A percentile compares a stretch with the other conserved stretches of the same genome.
These are phyloP conservation scores for Paradisaea rubra DNA, from an alignment of 2,113 vertebrate species.

Conservation along the genomic window DNA sequence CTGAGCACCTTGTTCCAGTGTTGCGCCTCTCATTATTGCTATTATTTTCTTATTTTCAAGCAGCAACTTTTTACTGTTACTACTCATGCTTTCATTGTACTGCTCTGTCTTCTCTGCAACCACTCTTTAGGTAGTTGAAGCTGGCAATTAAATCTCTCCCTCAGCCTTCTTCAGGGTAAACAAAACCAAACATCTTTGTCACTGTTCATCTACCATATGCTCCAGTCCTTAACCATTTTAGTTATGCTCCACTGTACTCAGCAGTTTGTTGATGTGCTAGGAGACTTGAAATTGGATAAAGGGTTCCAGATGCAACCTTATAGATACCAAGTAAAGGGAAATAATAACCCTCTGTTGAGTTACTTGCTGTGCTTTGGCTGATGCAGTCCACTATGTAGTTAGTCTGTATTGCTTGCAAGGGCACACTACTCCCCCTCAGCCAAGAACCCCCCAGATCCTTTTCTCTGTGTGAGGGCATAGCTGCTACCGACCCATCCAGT, in stretches of 20 bases:
- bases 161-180: neutral
- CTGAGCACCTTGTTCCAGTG: neutral
- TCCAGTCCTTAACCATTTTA: neutral
- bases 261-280: neutral
- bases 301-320: neutral
- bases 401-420: neutral
- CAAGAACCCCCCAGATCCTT: neutral
- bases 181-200: neutral
- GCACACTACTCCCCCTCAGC: neutral
- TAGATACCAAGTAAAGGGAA: neutral
- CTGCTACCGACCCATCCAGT: neutral
- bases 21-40: neutral
- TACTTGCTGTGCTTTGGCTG: neutral
- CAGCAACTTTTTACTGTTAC: neutral
- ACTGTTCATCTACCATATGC: neutral
- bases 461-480: neutral
- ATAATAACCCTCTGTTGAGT: neutral
- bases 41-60: neutral
- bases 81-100: neutral
- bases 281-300: neutral
- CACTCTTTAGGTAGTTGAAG: neutral
- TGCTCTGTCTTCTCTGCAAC: neutral
- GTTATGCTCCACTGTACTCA: neutral
- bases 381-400: neutral
- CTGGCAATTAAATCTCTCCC: neutral